Conservation (phyloP, 1,140 invertebrate species). For the Trissolcus basalis region DNA sequence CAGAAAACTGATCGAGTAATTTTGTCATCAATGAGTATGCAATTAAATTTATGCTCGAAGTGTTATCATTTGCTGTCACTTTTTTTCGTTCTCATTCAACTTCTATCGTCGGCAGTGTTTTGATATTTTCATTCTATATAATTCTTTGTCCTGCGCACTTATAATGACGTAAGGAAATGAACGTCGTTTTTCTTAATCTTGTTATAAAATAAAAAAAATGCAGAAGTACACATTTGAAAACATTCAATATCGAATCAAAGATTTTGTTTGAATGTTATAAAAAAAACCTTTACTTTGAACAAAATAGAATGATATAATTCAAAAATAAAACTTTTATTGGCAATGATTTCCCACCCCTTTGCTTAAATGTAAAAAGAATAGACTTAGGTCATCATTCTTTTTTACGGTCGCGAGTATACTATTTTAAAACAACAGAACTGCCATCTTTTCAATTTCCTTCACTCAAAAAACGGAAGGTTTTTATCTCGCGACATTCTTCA, state of each 20-base stretch:
- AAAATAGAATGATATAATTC: background rate
- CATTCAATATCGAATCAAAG: background rate
- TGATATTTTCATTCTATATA: slow-evolving; percentile 62
- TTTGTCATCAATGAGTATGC: slow-evolving; percentile 49
- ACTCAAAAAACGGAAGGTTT: slow-evolving; percentile 33
- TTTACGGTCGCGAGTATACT: slow-evolving; percentile 68
- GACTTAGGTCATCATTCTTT: slow-evolving; percentile 68
- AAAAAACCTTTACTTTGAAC: background rate
- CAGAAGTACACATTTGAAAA: no score
- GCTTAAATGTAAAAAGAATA: slow-evolving; percentile 34
- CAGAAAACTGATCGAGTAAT: slow-evolving; percentile 37
- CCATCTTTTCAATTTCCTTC: slow-evolving; percentile 50
- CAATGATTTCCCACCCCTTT: slow-evolving; percentile 18
- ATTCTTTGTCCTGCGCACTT: slow-evolving; percentile 61
- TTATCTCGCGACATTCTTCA: no score
- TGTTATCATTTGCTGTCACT: slow-evolving; percentile 40
- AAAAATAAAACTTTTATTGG: background rate
- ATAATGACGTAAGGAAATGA: slow-evolving; percentile 59
- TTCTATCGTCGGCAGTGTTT: slow-evolving; percentile 59
- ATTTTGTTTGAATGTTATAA: background rate
- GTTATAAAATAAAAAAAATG: no score
- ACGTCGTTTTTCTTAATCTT: no score
- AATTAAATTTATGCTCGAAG: slow-evolving; percentile 49
- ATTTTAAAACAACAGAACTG: slow-evolving; percentile 71
- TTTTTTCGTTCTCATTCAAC: slow-evolving; percentile 56